These are phyloP conservation scores for Recurvirostra avosetta DNA, from an alignment of 2,113 vertebrate species.

Conservation along the genomic window DNA sequence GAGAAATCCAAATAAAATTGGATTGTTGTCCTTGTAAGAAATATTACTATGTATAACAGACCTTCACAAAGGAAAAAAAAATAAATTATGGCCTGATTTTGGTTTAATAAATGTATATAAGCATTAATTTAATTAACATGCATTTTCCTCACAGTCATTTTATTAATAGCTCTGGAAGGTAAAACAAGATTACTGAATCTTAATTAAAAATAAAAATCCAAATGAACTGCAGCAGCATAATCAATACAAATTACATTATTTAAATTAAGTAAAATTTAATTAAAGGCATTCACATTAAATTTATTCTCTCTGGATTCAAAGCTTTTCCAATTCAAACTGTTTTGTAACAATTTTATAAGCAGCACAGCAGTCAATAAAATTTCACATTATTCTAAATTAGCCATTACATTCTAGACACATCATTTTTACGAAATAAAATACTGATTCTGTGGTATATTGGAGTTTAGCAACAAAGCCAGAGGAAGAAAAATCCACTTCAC, in stretches of 20 bases:
- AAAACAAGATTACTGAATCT: slow-evolving; percentile 44
- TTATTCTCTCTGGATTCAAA: slow-evolving; percentile 26
- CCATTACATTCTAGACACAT: not conserved
- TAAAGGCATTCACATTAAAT: slow-evolving; percentile 23
- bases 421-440: slow-evolving; percentile 11
- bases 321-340: slow-evolving; percentile 29
- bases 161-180: slow-evolving; percentile 44
- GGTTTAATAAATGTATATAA: not conserved
- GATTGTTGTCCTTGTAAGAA: not conserved
- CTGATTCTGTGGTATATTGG: not conserved
- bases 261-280: slow-evolving; percentile 59
- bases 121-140: slow-evolving; percentile 37
- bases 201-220: slow-evolving; percentile 62
- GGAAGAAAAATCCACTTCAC: not conserved
- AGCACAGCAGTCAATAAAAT: slow-evolving; percentile 32
- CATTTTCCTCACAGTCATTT: slow-evolving; percentile 23
- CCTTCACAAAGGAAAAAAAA: not conserved
- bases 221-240: slow-evolving; percentile 40
- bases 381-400: slow-evolving; percentile 36
- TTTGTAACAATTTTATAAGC: slow-evolving; percentile 25
- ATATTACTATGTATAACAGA: not conserved
- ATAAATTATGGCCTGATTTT: not conserved
- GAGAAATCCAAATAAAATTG: not conserved
- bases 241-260: slow-evolving; percentile 64
- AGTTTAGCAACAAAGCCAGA: not conserved